Evolutionary conservation across 2,888 invertebrate genomes (phyloP).

Genomic region (Eretmocerus hayati): DNA sequence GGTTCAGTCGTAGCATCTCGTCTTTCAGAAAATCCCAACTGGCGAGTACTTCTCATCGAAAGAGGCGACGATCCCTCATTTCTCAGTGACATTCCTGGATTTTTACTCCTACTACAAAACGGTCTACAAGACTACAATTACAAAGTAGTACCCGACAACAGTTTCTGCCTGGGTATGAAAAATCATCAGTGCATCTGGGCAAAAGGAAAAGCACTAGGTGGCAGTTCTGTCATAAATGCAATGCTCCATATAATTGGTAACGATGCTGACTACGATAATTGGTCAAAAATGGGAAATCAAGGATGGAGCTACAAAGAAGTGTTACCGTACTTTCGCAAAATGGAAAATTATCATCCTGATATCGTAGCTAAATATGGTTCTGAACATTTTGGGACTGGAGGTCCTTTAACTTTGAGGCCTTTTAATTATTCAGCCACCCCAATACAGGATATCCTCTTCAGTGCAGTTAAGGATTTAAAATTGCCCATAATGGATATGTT

Average conservation of each 20-base stretch:
- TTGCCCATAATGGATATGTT: slow-evolving; percentile 41
- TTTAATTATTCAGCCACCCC: slow-evolving; percentile 39
- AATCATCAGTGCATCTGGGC: slow-evolving; percentile 50
- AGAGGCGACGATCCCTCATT: slow-evolving; percentile 50
- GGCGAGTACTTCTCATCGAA: slow-evolving; percentile 51
- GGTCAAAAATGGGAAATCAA: slow-evolving; percentile 55
- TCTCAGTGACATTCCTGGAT: slow-evolving; percentile 47
- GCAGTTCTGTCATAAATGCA: slow-evolving; percentile 57
- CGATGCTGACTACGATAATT: slow-evolving; percentile 57
- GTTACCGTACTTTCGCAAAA: slow-evolving; percentile 39
- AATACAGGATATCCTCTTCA: slow-evolving; percentile 43
- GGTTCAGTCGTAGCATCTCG: slow-evolving; percentile 52
- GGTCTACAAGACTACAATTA: slow-evolving; percentile 48
- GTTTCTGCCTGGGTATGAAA: slow-evolving; percentile 40
- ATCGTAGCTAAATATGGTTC: slow-evolving; percentile 38
- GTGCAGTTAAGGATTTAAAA: slow-evolving; percentile 46
- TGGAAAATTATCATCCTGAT: slow-evolving; percentile 30
- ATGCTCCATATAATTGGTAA: slow-evolving; percentile 62
- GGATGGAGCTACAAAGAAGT: slow-evolving; percentile 56
- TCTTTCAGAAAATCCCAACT: slow-evolving; percentile 46
- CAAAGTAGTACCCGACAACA: slow-evolving; percentile 46
- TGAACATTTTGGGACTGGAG: slow-evolving; percentile 44
- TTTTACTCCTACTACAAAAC: slow-evolving; percentile 35
- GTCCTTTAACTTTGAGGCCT: slow-evolving; percentile 47
- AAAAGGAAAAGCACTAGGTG: slow-evolving; percentile 60